Evolutionary conservation across 2,113 vertebrate genomes (phyloP), one percentile per base, ranked within the genome.

Genomic region (Epinephelus fuscoguttatus): DNA sequence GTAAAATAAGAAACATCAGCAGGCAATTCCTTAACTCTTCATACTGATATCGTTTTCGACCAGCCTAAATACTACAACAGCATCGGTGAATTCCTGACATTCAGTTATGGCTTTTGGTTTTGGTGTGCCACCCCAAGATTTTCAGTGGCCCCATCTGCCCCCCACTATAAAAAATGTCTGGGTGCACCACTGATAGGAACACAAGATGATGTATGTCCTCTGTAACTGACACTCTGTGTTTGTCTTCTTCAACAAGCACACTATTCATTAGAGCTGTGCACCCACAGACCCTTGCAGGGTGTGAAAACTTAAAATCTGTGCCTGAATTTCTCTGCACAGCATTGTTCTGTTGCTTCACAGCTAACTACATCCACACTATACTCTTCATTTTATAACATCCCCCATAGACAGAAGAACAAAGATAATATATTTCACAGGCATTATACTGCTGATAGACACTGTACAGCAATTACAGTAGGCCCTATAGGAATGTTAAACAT

Each of bases 281-380:
- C 14, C 40, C 74, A 50, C 74, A 72, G 12, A 78, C 14, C 74
- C 25, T 84, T 27, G n/a, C 61, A 79, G 42, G 19, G 52, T 47
- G 40, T 70, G 21, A 67, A 66, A 45, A 27, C 55, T 12, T n/a
- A 0, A 59, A 56, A 66, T 25, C 3, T 30, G 23, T 30, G 19
- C n/a, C 23, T 37, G 10, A 33, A 45, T 47, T 27, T 61, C 42
- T 50, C 5, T 25, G 18, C 52, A 25, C 33, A 21, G 27, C 40
- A 17, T 40, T 61, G 42, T 19, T 76, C 15, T 69, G 13, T 62
- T 15, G 19, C 23, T 57, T 21, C 53, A 25, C 42, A 4, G 30
- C 63, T 33, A 50, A 63, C 2, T 18, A n/a, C 23, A 33, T 21
- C 27, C 19, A 47, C 23, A n/a, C 11, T 17, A 4, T 15, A 5